phyloP scores from a whole-genome alignment of 2,888 invertebrate genomes.

The Rhopalosiphum nymphaeae region DNA sequence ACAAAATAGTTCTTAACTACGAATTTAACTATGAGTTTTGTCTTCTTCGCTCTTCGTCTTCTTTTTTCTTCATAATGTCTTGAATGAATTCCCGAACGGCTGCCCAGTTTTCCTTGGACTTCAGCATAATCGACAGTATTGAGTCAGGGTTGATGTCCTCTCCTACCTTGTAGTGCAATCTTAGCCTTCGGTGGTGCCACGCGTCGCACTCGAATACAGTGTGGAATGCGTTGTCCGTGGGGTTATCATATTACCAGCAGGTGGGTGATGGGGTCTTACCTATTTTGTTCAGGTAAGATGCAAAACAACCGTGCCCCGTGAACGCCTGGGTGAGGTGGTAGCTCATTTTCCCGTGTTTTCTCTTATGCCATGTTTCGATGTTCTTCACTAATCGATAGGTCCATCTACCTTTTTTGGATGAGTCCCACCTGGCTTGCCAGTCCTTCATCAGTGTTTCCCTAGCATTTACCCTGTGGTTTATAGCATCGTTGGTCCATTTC shows the following conservation, averaged over 20 bases:
- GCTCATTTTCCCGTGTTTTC: not conserved
- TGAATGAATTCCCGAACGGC: not conserved
- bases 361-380: no score
- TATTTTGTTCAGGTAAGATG: not conserved
- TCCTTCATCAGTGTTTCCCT: no score
- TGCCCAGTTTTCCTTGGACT: not conserved
- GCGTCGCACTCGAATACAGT: constrained; percentile 13
- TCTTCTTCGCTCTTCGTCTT: not conserved
- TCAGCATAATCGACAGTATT: not conserved
- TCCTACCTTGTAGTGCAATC: not conserved
- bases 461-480: no score
- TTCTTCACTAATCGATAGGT: no score
- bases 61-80: not conserved
- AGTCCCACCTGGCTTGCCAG: no score
- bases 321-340: not conserved
- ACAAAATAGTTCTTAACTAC: not conserved
- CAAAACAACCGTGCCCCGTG: not conserved
- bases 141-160: not conserved
- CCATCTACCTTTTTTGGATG: no score
- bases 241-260: not conserved
- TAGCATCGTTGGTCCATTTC: no score
- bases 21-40: no score
- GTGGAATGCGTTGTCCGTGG: not conserved
- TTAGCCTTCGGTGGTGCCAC: not conserved
- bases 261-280: not conserved